Evolutionary conservation across 2,797 vertebrate species (phyloP).

Genomic region (Peromyscus aztecus): DNA sequence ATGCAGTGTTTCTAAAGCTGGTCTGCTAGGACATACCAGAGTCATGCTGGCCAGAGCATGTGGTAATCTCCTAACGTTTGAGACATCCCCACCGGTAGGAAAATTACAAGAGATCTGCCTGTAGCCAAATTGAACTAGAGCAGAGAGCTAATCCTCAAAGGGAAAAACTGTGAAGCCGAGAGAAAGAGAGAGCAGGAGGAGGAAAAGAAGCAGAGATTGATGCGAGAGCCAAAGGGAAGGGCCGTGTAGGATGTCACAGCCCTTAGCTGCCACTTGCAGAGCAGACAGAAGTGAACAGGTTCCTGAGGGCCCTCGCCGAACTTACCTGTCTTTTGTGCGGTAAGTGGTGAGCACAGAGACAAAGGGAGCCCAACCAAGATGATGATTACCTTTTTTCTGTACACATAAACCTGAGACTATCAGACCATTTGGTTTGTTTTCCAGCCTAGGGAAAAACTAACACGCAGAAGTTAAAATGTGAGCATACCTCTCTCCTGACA

Average conservation of each 20-base stretch:
- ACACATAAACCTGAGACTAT: not conserved
- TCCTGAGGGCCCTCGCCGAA: not conserved
- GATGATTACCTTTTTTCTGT: not conserved
- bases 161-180: not conserved
- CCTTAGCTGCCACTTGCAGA: fast-evolving
- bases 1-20: not conserved
- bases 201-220: not conserved
- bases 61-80: fast-evolving
- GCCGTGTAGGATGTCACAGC: fast-evolving
- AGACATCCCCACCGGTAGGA: fast-evolving
- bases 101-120: too few relatives aligned
- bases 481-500: conserved; percentile 60
- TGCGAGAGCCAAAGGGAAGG: not conserved
- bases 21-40: fast-evolving
- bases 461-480: conserved; percentile 25
- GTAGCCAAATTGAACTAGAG: not conserved
- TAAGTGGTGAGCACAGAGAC: not conserved
- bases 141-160: not conserved
- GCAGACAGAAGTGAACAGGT: fast-evolving
- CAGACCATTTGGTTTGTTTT: conserved; percentile 24
- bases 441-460: not conserved
- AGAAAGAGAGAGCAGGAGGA: too few relatives aligned
- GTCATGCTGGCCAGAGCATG: fast-evolving
- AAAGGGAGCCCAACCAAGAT: not conserved
- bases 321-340: not conserved